phyloP scores from a whole-genome alignment of 2,888 invertebrate genomes.

The Drosophila helvetica region DNA sequence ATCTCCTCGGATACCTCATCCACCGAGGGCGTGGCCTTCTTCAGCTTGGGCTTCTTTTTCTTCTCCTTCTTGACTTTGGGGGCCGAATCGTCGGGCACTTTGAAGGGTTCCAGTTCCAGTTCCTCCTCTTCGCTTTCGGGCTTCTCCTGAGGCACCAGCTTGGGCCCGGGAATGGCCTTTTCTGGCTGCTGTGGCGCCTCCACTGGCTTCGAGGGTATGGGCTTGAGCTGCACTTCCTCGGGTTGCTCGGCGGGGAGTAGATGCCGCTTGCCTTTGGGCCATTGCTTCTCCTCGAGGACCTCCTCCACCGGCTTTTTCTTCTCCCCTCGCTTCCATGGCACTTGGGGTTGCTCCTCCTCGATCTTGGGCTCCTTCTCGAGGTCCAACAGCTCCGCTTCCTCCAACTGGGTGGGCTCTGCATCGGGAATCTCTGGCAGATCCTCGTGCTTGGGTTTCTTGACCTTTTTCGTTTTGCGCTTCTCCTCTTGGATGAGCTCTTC shows the following conservation, averaged over 20 bases:
- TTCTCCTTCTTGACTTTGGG: constrained; percentile 76
- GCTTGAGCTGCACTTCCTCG: constrained; percentile 83
- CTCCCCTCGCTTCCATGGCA: constrained; percentile 82
- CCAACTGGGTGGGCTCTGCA: constrained; percentile 75
- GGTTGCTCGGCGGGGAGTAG: constrained; percentile 84
- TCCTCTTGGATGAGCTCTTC: constrained; percentile 76
- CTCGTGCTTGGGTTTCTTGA: constrained; percentile 78
- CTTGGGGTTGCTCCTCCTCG: constrained; percentile 74
- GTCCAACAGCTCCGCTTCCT: constrained; percentile 81
- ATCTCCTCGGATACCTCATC: constrained; percentile 83
- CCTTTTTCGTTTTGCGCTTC: constrained; percentile 74
- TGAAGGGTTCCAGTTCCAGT: constrained; percentile 72
- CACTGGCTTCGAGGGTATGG: constrained; percentile 80
- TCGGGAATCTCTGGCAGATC: constrained; percentile 81
- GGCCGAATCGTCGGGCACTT: constrained; percentile 83
- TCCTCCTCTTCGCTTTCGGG: constrained; percentile 74
- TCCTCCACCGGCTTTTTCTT: constrained; percentile 83
- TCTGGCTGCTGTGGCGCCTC: constrained; percentile 75
- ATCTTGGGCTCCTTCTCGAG: constrained; percentile 75
- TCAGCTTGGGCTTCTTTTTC: constrained; percentile 81
- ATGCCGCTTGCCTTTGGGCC: constrained; percentile 83
- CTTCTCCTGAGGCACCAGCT: constrained; percentile 77
- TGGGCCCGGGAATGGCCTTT: constrained; percentile 74
- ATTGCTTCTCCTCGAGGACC: constrained; percentile 81
- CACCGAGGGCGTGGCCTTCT: constrained; percentile 81